phyloP scores from a whole-genome alignment of 2,797 vertebrate species.

The Selene dorsalis region DNA sequence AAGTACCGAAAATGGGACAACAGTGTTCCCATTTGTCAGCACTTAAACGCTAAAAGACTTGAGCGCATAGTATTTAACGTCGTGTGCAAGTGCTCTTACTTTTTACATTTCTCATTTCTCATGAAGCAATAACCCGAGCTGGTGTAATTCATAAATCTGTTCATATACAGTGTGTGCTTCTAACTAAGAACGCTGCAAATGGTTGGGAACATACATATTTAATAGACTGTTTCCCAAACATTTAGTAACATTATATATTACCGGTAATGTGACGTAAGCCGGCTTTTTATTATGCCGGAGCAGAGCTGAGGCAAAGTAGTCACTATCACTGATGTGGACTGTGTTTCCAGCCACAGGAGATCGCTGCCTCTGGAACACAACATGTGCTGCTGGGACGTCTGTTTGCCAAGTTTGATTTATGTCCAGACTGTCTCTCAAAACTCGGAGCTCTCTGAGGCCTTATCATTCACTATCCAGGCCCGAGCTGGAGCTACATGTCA shows the following conservation, averaged over 20 bases:
- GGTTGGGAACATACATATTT: conserved; percentile 37
- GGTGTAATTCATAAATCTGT: conserved; percentile 5
- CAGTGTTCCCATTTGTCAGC: background rate
- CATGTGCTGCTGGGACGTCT: background rate
- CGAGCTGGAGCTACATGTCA: conserved; percentile 17
- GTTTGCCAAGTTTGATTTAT: conserved; percentile 25
- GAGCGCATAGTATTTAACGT: background rate
- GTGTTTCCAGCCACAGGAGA: background rate
- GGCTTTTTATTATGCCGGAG: conserved; percentile 18
- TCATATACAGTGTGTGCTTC: conserved; percentile 1
- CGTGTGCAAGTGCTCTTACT: background rate
- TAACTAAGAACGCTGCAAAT: conserved; percentile 14
- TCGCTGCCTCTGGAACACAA: conserved; percentile 4
- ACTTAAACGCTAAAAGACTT: conserved; percentile 10
- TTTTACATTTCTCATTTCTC: conserved; percentile 16
- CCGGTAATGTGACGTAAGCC: conserved; percentile 8
- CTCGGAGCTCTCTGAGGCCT: background rate
- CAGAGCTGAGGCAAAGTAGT: background rate
- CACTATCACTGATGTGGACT: background rate
- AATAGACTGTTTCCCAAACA: conserved; percentile 32
- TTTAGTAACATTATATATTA: conserved; percentile 24
- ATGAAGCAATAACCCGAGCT: background rate
- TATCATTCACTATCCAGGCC: conserved; percentile 20
- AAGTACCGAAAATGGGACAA: background rate
- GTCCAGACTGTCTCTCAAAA: background rate